Base-by-base conservation (phyloP, 2,113 vertebrate genomes). In the Hiodon tergisus region DNA sequence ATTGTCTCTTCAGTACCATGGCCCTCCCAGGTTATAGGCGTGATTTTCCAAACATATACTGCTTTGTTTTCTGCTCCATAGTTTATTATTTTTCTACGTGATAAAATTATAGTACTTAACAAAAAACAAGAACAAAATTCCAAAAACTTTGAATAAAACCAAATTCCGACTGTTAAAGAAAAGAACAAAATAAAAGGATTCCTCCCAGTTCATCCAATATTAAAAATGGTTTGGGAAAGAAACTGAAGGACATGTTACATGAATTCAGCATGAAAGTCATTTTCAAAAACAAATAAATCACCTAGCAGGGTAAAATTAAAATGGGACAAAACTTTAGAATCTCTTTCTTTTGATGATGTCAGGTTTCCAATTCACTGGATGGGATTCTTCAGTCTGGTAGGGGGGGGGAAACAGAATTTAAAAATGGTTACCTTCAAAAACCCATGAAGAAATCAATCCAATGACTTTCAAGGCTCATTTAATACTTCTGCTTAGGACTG, bases 321-420 rank as follows among this genome's bases (percentile, higher is more conserved):
- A 48, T 16, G 9, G 4, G 72, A 72, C 73, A 51, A 68, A 6
- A 57, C 48, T 6, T 9, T 91, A 98, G 89, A 97, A 99, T 89
- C 96, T 86, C 82, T 98, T 99, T 81, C 96, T 94, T 86, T 99
- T 99, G 86, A 99, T 94, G 83, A 99, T 98, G 89, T 99, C 96
- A 83, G 97, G 97, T 85, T 99, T 99, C 97, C 97, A 98, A 89
- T 92, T 99, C 90, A 99, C 82, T 5, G 97, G 96, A 83, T 99
- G 97, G 62, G 92, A 93, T 91, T 99, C 96, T 90, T 99, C 97
- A 52, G 95, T 98, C 97, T 99, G 90, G 57, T 74, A 55, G 17
- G 83, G 72, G 84, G 72, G 84, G 84, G 59, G 67, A 78, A 10
- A 71, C 73, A 11, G 80, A 13, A 63, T 9, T 2, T 2, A 55